A percentile compares a stretch with the other conserved stretches of the same genome.
Conservation (phyloP, 2,888 invertebrate genomes). For the Caenorhabditis imperialis region DNA sequence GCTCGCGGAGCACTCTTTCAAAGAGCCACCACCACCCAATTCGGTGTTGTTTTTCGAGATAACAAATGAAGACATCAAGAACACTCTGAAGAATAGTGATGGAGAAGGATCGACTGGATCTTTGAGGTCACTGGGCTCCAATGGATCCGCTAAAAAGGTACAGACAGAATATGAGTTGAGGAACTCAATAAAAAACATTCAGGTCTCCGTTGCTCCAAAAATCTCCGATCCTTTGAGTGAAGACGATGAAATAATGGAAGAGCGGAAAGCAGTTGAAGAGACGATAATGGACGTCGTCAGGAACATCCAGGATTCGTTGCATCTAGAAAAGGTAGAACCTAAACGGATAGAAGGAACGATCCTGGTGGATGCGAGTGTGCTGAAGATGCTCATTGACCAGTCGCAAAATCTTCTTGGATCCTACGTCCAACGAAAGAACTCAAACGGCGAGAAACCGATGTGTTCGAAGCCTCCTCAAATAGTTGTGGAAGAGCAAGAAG, state of each 20-base stretch:
- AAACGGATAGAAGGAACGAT: slow-evolving; percentile 15
- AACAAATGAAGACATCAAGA: slow-evolving; percentile 38
- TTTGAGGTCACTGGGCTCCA: slow-evolving; percentile 6
- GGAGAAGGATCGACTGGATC: slow-evolving; percentile 15
- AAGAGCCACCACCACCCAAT: slow-evolving; percentile 22
- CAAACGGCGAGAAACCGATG: too few relatives aligned
- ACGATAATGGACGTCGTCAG: slow-evolving; percentile 9
- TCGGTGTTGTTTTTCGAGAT: slow-evolving; percentile 44
- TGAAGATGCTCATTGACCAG: slow-evolving; percentile 12
- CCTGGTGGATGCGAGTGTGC: slow-evolving; percentile 20
- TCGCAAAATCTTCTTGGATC: too few relatives aligned
- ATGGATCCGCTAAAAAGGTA: too few relatives aligned
- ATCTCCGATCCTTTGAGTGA: slow-evolving; percentile 23
- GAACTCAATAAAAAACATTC: too few relatives aligned
- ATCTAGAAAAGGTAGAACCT: slow-evolving; percentile 1
- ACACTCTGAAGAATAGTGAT: slow-evolving; percentile 12
- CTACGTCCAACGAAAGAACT: too few relatives aligned
- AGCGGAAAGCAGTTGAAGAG: slow-evolving; percentile 11
- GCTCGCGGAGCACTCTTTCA: slow-evolving; percentile 29
- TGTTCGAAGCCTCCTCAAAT: too few relatives aligned
- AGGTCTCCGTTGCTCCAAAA: slow-evolving; percentile 23
- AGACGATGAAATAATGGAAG: slow-evolving; percentile 30
- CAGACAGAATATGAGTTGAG: too few relatives aligned
- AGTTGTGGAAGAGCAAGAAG: too few relatives aligned
- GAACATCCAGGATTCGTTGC: slow-evolving; percentile 6